Percentiles rank a stretch among this genome's conserved stretches.
These are phyloP conservation scores for Nasonovia ribisnigri DNA, from an alignment of 2,888 invertebrate species.

Conservation along the genomic window DNA sequence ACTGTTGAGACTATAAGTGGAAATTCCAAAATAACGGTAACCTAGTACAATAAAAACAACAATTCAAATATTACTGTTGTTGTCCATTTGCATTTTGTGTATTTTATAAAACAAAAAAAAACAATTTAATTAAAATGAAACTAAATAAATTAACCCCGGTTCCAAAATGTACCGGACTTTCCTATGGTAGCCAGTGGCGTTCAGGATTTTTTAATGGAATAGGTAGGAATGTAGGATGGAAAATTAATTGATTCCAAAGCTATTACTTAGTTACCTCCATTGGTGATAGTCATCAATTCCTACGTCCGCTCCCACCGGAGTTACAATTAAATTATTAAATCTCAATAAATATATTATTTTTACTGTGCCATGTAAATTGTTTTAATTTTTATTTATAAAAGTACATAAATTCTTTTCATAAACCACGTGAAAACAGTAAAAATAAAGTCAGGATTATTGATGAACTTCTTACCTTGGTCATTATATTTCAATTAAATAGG, in stretches of 20 bases:
- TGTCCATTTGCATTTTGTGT: background rate
- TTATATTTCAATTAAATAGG: background rate
- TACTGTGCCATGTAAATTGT: background rate
- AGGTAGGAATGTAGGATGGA: background rate
- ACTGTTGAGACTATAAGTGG: background rate
- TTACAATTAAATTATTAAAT: background rate
- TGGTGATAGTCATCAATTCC: background rate
- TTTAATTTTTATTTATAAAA: background rate
- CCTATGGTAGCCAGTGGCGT: background rate
- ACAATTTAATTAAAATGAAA: background rate
- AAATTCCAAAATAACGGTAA: background rate
- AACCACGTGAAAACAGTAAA: background rate
- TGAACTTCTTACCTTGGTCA: background rate
- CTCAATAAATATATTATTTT: background rate
- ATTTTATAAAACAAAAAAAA: background rate
- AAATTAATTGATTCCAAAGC: background rate
- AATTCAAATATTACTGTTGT: background rate
- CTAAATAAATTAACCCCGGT: background rate
- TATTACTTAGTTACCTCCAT: background rate
- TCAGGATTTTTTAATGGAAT: too few relatives aligned
- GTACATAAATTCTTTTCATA: background rate
- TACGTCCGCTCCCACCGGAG: background rate
- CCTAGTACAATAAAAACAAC: background rate
- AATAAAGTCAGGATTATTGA: background rate
- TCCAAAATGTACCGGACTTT: background rate